phyloP scores from a whole-genome alignment of 37 sponge, comb jelly and placozoan species.

The Diacarnus erythraeanus region DNA sequence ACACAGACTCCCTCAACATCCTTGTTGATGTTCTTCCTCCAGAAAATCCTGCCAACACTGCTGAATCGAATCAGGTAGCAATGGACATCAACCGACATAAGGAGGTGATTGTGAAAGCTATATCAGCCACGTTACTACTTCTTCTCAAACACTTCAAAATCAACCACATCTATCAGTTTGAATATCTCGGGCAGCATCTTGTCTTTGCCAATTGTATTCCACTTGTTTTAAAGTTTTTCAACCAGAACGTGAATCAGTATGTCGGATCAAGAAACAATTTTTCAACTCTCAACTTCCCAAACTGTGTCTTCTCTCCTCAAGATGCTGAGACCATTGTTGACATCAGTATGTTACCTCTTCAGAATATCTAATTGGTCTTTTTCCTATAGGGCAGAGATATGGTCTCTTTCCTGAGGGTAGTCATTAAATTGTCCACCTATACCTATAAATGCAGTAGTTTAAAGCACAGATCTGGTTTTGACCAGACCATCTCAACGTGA shows the following conservation, averaged over 20 bases:
- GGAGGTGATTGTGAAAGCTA: slow-evolving; percentile 94
- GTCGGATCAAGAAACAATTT: slow-evolving; percentile 79
- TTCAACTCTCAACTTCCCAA: slow-evolving; percentile 71
- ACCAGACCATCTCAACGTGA: too few relatives aligned
- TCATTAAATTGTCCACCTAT: neutral
- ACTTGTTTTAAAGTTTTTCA: slow-evolving; percentile 92
- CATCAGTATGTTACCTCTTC: neutral
- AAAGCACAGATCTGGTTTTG: too few relatives aligned
- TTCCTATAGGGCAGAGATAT: too few relatives aligned
- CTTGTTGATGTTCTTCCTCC: slow-evolving; percentile 87
- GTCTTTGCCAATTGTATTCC: slow-evolving; percentile 98
- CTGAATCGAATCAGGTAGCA: slow-evolving; percentile 66
- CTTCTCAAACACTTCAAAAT: slow-evolving; percentile 94
- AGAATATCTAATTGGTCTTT: too few relatives aligned
- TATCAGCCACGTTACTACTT: slow-evolving; percentile 89
- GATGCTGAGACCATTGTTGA: slow-evolving; percentile 11
- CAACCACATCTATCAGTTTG: slow-evolving; percentile 95
- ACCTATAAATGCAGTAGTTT: neutral
- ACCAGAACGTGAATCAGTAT: slow-evolving; percentile 87
- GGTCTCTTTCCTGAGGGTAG: too few relatives aligned
- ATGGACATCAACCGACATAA: slow-evolving; percentile 93
- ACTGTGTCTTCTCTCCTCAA: slow-evolving; percentile 61
- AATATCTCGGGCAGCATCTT: slow-evolving; percentile 92
- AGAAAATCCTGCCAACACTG: slow-evolving; percentile 68
- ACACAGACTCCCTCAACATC: slow-evolving; percentile 88